phyloP scores from a whole-genome alignment of 2,888 invertebrate species.

The Schizaphis graminum region DNA sequence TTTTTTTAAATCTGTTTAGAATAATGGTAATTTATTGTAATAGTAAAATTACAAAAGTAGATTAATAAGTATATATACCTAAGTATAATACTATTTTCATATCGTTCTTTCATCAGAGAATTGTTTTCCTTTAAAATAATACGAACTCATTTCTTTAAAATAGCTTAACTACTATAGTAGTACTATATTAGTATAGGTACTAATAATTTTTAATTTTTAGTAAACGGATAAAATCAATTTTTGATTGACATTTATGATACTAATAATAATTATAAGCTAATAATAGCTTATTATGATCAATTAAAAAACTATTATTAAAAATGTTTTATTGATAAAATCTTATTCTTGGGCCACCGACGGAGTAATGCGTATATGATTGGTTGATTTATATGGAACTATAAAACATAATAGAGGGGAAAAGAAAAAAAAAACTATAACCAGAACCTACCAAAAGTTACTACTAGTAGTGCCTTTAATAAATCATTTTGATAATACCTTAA shows the following conservation, averaged over 20 bases:
- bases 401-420: conserved; percentile 45
- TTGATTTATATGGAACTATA: conserved; percentile 55
- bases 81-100: no score
- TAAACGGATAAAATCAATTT: background rate
- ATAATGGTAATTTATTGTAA: background rate
- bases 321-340: conserved; percentile 42
- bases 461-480: conserved; percentile 61
- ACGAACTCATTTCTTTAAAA: background rate
- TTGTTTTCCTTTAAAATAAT: background rate
- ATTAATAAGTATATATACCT: no score
- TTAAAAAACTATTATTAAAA: background rate
- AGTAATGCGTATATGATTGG: conserved; percentile 51
- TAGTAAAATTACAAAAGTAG: no score
- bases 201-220: background rate
- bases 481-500: conserved; percentile 63
- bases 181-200: no score
- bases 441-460: conserved; percentile 59
- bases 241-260: background rate
- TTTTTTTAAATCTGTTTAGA: background rate
- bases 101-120: background rate
- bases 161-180: background rate
- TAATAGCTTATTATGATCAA: background rate
- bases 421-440: conserved; percentile 57
- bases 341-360: background rate
- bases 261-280: background rate